Conservation (phyloP, 2,888 invertebrate species). For the Polydrusus tereticollis region DNA sequence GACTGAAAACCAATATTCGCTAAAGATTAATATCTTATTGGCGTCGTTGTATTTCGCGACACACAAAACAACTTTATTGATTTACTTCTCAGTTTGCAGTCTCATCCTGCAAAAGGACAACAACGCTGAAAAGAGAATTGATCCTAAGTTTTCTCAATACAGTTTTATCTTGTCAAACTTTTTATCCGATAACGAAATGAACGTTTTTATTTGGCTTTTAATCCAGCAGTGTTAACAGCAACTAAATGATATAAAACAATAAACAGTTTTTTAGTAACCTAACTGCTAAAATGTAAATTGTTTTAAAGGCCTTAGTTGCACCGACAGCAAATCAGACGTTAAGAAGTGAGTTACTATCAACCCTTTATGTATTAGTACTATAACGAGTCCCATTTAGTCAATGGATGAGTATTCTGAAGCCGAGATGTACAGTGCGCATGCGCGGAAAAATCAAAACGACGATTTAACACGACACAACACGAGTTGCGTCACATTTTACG, state of each 20-base stretch:
- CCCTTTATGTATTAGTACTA: too few species aligned
- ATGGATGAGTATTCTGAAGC: too few species aligned
- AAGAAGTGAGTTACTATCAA: too few species aligned
- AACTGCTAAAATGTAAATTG: too few species aligned
- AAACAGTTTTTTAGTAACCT: background rate
- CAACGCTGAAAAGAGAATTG: slow-evolving; percentile 10
- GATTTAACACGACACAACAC: too few species aligned
- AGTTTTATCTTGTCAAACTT: slow-evolving; percentile 23
- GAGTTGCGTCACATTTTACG: too few species aligned
- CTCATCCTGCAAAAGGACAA: slow-evolving; percentile 7
- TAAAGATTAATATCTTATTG: background rate
- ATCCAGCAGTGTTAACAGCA: background rate
- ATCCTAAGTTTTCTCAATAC: slow-evolving; percentile 7
- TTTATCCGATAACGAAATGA: background rate
- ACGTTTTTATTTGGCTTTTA: background rate
- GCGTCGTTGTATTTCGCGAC: background rate
- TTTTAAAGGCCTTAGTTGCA: too few species aligned
- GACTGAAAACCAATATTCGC: slow-evolving; percentile 2
- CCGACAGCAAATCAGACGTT: too few species aligned
- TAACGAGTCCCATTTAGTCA: too few species aligned
- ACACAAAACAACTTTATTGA: slow-evolving; percentile 8
- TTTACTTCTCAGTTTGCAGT: background rate
- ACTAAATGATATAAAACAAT: slow-evolving; percentile 6
- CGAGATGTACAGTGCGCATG: too few species aligned
- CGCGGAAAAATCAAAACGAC: too few species aligned